These are phyloP conservation scores for Halichoerus grypus DNA, from an alignment of 2,113 vertebrate genomes.

Conservation along the genomic window DNA sequence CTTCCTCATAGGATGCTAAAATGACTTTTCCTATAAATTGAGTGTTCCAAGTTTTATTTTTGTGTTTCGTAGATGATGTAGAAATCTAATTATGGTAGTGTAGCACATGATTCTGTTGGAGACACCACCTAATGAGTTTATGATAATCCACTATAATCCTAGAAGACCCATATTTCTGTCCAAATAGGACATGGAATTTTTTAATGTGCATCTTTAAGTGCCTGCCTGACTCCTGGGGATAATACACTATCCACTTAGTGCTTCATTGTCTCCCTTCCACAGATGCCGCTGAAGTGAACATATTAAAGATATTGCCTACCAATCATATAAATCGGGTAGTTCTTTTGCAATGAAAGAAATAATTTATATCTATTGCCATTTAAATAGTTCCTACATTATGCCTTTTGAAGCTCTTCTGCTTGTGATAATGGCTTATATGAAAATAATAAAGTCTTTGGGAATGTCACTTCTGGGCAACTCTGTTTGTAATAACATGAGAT, in stretches of 20 bases:
- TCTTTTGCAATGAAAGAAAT: conserved; percentile 5
- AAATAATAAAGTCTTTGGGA: conserved; percentile 56
- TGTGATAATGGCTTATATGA: conserved; percentile 14
- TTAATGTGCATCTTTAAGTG: conserved; percentile 40
- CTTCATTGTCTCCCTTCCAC: background rate
- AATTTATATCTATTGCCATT: conserved; percentile 25
- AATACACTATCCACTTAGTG: background rate
- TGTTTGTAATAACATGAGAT: background rate
- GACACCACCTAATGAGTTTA: background rate
- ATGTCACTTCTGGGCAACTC: background rate
- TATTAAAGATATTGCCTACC: conserved; percentile 26
- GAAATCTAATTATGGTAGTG: background rate
- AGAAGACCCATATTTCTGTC: conserved; percentile 45
- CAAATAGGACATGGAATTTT: background rate
- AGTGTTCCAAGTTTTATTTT: background rate
- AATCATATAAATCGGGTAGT: conserved; percentile 31
- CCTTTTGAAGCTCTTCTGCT: conserved; percentile 27
- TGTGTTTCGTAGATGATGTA: background rate
- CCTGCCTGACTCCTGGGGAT: background rate
- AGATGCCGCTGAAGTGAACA: background rate
- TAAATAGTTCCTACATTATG: conserved; percentile 27
- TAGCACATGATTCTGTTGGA: background rate
- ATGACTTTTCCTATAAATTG: background rate
- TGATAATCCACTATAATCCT: background rate
- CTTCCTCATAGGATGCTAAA: background rate